These are phyloP conservation scores for Podiceps cristatus DNA, from an alignment of 2,113 vertebrate genomes.

Conservation along the genomic window DNA sequence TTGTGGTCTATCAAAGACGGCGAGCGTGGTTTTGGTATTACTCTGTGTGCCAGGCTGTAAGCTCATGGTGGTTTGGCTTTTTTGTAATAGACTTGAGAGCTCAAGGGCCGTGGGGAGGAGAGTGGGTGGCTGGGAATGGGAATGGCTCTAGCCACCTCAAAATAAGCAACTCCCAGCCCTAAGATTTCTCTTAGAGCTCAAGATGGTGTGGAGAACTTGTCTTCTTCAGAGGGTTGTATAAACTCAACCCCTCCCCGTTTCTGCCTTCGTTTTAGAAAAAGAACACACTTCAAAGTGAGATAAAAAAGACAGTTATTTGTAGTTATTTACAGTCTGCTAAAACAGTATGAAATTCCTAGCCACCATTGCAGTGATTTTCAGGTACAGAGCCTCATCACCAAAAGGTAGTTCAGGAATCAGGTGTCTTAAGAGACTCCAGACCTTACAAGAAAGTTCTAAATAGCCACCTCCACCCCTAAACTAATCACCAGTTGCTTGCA, in stretches of 20 bases:
- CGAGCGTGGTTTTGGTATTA: neutral
- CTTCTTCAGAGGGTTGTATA: neutral
- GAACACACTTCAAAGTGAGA: neutral
- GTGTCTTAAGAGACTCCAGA: neutral
- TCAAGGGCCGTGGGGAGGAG: neutral
- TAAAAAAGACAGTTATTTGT: neutral
- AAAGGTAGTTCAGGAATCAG: neutral
- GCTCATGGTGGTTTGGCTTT: neutral
- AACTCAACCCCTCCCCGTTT: neutral
- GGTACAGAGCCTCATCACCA: neutral
- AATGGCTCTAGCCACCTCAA: neutral
- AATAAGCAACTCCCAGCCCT: neutral
- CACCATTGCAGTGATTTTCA: neutral
- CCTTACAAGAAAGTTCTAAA: neutral
- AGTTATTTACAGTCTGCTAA: neutral
- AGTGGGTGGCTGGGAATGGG: neutral
- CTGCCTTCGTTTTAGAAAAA: slow-evolving; percentile 13
- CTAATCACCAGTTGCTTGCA: neutral
- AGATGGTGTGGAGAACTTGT: neutral
- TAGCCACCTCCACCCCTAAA: neutral
- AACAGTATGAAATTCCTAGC: neutral
- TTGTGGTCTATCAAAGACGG: neutral
- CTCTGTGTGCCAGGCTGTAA: neutral
- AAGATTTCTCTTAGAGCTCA: neutral
- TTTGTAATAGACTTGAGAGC: neutral